Base-by-base conservation (phyloP, 2,113 vertebrate genomes). In the Scortum barcoo region DNA sequence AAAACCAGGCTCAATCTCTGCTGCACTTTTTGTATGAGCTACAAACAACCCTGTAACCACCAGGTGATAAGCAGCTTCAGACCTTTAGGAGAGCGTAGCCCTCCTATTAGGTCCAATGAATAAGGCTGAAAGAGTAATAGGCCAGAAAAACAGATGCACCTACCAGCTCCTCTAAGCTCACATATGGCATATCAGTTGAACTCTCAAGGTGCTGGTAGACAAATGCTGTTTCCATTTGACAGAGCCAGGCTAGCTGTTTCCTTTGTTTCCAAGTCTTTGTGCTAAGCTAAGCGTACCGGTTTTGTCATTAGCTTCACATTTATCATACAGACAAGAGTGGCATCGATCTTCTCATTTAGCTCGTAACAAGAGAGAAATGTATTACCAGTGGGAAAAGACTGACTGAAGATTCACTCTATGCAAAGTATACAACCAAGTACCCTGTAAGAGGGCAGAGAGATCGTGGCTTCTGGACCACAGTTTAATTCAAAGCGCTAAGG, bases 401-500 rank as follows among this genome's bases (percentile, higher is more conserved):
- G 36, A 46, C 69, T n/a, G 26, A 68, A 60, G 54, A 46, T 33
- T 63, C 50, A 74, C 46, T 80, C 46, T 77, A 81, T 74, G 86
- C 77, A 75, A 90, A 80, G 76, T 75, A 38, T 38, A 33, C 50
- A 53, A 66, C 44, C 46, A 62, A 51, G n/a, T 17, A 14, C 20
- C 44, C 24, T n/a, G 57, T 5, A 81, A 81, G 72, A 62, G 58
- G 60, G 48, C 67, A 83, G 75, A 80, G 72, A 70, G 60, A 78
- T 81, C 78, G 58, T 7, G 20, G 68, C 56, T 81, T 72, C 84
- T 61, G 79, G 68, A 53, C 80, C 17, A 30, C 50, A 58, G 71
- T 86, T 87, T 77, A 56, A 89, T 86, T 68, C 70, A 89, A 66
- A 84, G 80, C 65, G 85, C 71, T 28, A 22, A 75, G 74, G 79